These are phyloP conservation scores for Litocranius walleri DNA, from an alignment of 2,113 vertebrate genomes.

Conservation along the genomic window DNA sequence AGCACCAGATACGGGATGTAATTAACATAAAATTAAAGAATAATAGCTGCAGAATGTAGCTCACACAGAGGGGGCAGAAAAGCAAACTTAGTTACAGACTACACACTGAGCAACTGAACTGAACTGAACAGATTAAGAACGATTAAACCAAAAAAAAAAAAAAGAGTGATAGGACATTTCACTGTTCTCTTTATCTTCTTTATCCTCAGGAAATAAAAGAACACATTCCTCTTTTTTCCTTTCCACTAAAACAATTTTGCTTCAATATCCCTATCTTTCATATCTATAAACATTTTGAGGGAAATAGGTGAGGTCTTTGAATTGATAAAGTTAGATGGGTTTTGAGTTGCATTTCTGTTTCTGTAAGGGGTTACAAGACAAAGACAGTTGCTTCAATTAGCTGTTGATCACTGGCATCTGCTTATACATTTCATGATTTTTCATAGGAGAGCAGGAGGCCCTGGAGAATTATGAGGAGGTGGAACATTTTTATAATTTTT, in stretches of 20 bases:
- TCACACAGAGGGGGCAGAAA: not conserved
- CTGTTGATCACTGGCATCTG: not conserved
- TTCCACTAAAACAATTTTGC: not conserved
- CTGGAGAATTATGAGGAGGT: not conserved
- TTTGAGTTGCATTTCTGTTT: not conserved
- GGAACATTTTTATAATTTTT: not conserved
- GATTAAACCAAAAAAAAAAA: not conserved
- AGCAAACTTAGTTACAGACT: not conserved
- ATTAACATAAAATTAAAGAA: not conserved
- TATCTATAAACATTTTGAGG: not conserved
- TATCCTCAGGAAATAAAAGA: not conserved
- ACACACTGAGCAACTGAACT: not conserved
- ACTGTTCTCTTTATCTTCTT: not conserved
- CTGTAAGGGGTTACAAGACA: not conserved
- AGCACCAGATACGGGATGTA: not conserved
- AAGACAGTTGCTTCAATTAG: not conserved
- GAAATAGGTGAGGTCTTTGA: not conserved
- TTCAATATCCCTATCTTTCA: not conserved
- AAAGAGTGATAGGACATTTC: not conserved
- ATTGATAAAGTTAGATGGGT: not conserved
- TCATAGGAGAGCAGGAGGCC: not conserved
- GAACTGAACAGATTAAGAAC: not conserved
- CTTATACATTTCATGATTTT: not conserved
- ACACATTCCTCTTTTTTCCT: not conserved
- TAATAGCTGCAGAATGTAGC: not conserved